A percentile compares a stretch with the other conserved stretches of the same genome.
Conservation (phyloP, 2,888 invertebrate genomes). For the Metopia argyrocephala region DNA sequence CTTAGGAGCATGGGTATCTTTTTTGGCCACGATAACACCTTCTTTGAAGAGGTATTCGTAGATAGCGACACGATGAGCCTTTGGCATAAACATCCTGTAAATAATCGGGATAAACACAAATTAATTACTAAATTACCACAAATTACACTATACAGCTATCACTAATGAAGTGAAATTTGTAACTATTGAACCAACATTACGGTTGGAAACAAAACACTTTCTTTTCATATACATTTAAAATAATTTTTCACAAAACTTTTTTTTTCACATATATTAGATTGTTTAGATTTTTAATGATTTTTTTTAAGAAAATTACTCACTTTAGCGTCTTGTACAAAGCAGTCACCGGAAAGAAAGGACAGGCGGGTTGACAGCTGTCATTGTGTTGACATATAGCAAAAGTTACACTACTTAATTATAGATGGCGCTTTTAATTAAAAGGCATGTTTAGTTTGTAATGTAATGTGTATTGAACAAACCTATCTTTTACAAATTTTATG, state of each 20-base stretch:
- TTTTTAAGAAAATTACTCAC: constrained; percentile 72
- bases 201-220: neutral
- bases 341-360: constrained; percentile 78
- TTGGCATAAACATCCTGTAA: constrained; percentile 99
- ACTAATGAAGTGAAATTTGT: constrained; percentile 8
- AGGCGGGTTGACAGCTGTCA: constrained; percentile 68
- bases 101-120: constrained; percentile 66
- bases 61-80: constrained; percentile 96
- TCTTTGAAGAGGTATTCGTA: constrained; percentile 99
- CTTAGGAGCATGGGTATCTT: constrained; percentile 98
- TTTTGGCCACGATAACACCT: constrained; percentile 99
- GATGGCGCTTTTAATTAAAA: neutral
- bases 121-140: constrained; percentile 24
- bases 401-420: neutral
- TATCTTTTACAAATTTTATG: neutral
- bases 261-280: constrained; percentile 64
- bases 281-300: constrained; percentile 71
- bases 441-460: neutral
- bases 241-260: constrained; percentile 3
- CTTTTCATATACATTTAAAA: neutral
- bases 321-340: constrained; percentile 75
- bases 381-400: constrained; percentile 9
- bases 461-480: constrained; percentile 8
- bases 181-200: constrained; percentile 5
- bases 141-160: neutral